Base-by-base conservation (phyloP, 2,888 invertebrate genomes). In the Brenthis daphne region DNA sequence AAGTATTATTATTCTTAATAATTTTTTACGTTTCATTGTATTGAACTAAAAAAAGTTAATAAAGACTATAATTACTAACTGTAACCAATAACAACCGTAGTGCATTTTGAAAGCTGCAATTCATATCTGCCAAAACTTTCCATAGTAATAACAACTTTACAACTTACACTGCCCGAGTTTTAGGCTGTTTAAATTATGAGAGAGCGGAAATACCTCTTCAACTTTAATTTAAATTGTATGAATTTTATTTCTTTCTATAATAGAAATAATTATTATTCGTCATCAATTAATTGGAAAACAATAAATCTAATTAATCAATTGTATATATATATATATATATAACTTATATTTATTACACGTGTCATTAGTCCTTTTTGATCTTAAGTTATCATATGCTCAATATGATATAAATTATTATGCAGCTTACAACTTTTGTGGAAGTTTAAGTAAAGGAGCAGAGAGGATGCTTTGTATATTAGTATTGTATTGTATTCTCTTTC, bases 61-160 rank as follows among this genome's bases (percentile, higher is more conserved):
- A n/a, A n/a, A 50, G 50, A 50, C 3, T 33, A 24, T 50, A 29
- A 33, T 11, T 6, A 33, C 29, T 33, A 50, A 66, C 53, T 58
- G 57, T 50, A 50, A 60, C 58, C 57, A 33, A 57, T 58, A 43
- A 50, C 43, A 56, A 16, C 67, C 54, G 13, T 60, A 54, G 57
- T 57, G 65, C 56, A 57, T 64, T 73, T 67, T 66, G 69, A 66
- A 54, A 53, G 63, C 64, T 61, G 69, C 51, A 68, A 73, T 74
- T 69, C 61, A 73, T 68, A 64, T 60, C 66, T 58, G 50, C 57
- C 57, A 51, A 72, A 73, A 67, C 53, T 73, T 74, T 67, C 54
- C 29, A 65, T 65, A 64, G 71, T 69, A 74, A 73, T 50, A 60
- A 50, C 29, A 60, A 60, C n/a, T 58, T 74, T 68, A 65, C 64